Evolutionary conservation across 2,797 vertebrate species (phyloP).

Genomic region (Carcharodon carcharias): DNA sequence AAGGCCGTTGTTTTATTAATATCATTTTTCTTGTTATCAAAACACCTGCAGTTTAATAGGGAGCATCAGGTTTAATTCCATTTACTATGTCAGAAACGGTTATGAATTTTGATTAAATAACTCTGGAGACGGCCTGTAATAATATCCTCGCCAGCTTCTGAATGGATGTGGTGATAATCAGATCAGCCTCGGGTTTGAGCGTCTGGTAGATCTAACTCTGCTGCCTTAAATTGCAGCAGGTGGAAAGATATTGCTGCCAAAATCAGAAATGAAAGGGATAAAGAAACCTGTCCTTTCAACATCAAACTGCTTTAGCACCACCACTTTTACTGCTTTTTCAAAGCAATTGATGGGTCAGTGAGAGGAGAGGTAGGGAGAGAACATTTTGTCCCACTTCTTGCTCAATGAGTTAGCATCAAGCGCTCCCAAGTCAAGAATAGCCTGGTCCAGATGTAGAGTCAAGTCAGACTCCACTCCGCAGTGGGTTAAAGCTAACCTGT

Average conservation of each 20-base stretch:
- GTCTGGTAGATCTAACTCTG: too few species aligned
- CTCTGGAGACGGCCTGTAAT: neutral
- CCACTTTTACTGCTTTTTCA: neutral
- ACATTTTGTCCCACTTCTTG: neutral
- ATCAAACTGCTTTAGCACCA: neutral
- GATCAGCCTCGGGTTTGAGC: neutral
- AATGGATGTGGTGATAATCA: neutral
- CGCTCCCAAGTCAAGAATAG: neutral
- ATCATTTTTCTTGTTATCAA: neutral
- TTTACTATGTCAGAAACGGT: slow-evolving; percentile 8
- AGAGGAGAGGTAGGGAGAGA: neutral
- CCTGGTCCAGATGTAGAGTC: neutral
- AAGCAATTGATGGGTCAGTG: neutral
- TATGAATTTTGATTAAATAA: slow-evolving; percentile 6
- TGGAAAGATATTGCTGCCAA: neutral
- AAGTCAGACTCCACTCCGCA: neutral
- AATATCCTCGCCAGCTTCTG: neutral
- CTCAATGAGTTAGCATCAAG: neutral
- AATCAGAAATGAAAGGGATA: neutral
- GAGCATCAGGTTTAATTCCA: neutral
- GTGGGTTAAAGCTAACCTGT: too few species aligned
- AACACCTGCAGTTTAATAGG: neutral
- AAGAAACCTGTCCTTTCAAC: neutral
- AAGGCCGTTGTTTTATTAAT: neutral
- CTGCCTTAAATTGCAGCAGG: neutral